phyloP scores from a whole-genome alignment of 1,140 invertebrate species.

The Neodiprion lecontei region DNA sequence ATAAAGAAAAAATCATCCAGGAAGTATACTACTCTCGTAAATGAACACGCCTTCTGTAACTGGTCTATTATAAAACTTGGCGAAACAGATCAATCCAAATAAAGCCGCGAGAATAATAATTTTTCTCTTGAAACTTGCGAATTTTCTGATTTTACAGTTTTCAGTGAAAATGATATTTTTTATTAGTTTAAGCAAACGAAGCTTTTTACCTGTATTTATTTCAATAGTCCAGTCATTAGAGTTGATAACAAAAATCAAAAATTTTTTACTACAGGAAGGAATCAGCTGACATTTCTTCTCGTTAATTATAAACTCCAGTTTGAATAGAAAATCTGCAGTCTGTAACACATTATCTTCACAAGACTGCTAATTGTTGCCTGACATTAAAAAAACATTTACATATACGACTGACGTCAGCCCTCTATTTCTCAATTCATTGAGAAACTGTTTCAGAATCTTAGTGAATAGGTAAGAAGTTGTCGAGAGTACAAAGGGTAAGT shows the following conservation, averaged over 20 bases:
- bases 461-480: too few relatives aligned
- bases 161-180: not conserved
- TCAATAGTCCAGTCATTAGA: not conserved
- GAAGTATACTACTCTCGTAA: not conserved
- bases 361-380: not conserved
- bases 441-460: not conserved
- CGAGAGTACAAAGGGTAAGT: not conserved
- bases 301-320: not conserved
- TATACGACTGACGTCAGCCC: not conserved
- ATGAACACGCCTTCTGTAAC: conserved; percentile 16
- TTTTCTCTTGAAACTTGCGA: conserved; percentile 29
- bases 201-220: not conserved
- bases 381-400: not conserved
- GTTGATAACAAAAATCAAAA: not conserved
- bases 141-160: not conserved
- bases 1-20: not conserved
- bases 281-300: not conserved
- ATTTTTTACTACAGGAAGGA: not conserved
- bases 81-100: conserved; percentile 42
- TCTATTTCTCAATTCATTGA: not conserved
- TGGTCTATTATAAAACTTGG: conserved; percentile 38
- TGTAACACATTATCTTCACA: not conserved
- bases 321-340: not conserved
- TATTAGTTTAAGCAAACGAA: not conserved
- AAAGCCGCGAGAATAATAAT: conserved; percentile 37